phyloP scores from a whole-genome alignment of 1,140 invertebrate species.

The Neuroterus valhalla region DNA sequence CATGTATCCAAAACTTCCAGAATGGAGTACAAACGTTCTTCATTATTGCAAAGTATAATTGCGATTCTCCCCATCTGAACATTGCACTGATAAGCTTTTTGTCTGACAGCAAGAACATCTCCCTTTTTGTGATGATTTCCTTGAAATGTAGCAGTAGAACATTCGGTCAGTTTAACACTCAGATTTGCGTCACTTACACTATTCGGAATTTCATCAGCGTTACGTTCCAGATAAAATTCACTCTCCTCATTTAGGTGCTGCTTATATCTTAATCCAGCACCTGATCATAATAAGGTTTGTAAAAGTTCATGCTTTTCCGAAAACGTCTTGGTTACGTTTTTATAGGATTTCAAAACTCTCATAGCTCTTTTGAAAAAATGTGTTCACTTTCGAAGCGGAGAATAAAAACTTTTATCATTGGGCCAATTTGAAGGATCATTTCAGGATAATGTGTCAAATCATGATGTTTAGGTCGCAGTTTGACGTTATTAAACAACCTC shows the following conservation, averaged over 20 bases:
- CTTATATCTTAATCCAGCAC: background rate
- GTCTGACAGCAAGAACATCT: background rate
- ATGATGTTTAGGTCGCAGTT: too few relatives aligned
- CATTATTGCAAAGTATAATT: background rate
- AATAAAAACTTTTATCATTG: too few relatives aligned
- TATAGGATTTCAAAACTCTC: too few relatives aligned
- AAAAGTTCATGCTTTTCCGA: too few relatives aligned
- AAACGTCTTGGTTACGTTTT: too few relatives aligned
- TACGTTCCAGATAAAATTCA: background rate
- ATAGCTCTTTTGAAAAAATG: too few relatives aligned
- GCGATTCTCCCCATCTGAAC: background rate
- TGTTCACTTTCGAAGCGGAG: too few relatives aligned
- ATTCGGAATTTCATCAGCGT: background rate
- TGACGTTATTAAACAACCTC: too few relatives aligned
- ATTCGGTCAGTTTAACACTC: background rate
- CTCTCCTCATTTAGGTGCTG: background rate
- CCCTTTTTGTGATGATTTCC: background rate
- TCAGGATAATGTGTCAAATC: too few relatives aligned
- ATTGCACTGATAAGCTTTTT: background rate
- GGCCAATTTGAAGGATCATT: too few relatives aligned
- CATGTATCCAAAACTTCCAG: background rate
- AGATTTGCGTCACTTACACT: background rate
- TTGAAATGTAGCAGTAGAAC: background rate
- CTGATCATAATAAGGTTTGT: too few relatives aligned
- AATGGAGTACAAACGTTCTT: background rate